A percentile compares a stretch with the other conserved stretches of the same genome.
These are phyloP conservation scores for Liasis olivaceus DNA, from an alignment of 2,797 vertebrate genomes.

Conservation along the genomic window DNA sequence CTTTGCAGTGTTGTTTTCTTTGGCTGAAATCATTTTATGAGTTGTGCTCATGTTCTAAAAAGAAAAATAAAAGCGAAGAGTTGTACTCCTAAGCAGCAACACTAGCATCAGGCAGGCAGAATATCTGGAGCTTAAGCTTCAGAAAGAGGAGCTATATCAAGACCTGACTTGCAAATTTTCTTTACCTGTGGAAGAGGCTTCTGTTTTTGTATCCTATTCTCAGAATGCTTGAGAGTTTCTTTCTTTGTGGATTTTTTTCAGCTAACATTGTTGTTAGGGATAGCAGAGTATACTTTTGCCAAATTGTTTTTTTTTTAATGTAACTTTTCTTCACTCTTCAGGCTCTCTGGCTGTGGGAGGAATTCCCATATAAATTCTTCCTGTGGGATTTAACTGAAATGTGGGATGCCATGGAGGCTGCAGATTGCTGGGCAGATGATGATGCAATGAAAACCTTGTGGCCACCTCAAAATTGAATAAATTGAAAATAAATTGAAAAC, in stretches of 20 bases:
- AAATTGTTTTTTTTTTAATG: neutral
- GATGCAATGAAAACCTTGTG: neutral
- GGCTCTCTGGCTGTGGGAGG: neutral
- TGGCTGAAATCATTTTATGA: neutral
- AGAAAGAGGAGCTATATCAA: neutral
- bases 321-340: neutral
- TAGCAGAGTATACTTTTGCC: neutral
- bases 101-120: neutral
- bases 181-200: neutral
- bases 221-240: neutral
- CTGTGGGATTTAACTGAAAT: neutral
- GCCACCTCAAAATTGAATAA: neutral
- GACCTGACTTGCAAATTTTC: neutral
- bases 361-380: neutral
- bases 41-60: neutral
- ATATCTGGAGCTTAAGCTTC: neutral
- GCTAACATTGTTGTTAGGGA: neutral
- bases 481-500: neutral
- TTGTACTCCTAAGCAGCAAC: neutral
- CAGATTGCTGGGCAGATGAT: neutral
- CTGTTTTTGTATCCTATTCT: neutral
- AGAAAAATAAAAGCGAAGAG: neutral
- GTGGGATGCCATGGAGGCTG: neutral
- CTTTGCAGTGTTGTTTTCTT: neutral
- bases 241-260: neutral